These are phyloP conservation scores for Alloscopus bannaensis DNA, from an alignment of 2,888 invertebrate species.

Conservation along the genomic window DNA sequence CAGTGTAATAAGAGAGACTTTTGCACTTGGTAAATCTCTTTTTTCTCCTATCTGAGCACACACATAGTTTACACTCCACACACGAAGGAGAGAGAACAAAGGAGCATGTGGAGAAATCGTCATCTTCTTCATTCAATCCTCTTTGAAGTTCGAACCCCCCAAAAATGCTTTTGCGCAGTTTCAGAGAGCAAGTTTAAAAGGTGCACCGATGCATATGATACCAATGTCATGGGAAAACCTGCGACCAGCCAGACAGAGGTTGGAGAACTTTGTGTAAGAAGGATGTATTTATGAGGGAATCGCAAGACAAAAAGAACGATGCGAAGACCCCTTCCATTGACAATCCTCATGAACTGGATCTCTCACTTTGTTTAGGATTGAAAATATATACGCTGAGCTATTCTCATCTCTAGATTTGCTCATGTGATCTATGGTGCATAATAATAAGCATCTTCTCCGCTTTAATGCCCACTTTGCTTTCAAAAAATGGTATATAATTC, in stretches of 20 bases:
- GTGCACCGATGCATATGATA: constrained; percentile 50
- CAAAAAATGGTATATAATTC: constrained; percentile 23
- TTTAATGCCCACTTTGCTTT: constrained; percentile 35
- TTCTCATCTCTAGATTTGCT: constrained; percentile 12
- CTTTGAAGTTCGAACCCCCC: too few relatives aligned
- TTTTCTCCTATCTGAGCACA: too few relatives aligned
- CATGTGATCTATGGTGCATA: constrained; percentile 49
- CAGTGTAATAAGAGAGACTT: too few relatives aligned
- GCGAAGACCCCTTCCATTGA: constrained; percentile 33
- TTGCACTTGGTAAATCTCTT: neutral
- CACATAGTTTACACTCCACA: constrained; percentile 32
- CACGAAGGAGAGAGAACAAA: constrained; percentile 42
- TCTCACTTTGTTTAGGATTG: neutral
- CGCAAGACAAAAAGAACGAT: constrained; percentile 33
- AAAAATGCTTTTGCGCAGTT: constrained; percentile 17
- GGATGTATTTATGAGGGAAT: constrained; percentile 6
- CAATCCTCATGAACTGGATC: constrained; percentile 44
- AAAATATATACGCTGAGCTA: neutral
- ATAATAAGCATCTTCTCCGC: constrained; percentile 30
- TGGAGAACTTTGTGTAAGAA: too few relatives aligned
- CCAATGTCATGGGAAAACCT: constrained; percentile 50
- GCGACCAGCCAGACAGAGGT: too few relatives aligned
- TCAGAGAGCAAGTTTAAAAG: constrained; percentile 18
- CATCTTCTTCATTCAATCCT: constrained; percentile 21
- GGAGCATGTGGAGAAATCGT: constrained; percentile 45